Percentiles rank a stretch among this genome's conserved stretches.
phyloP scores from a whole-genome alignment of 2,113 vertebrate genomes.

The Cavia aperea region DNA sequence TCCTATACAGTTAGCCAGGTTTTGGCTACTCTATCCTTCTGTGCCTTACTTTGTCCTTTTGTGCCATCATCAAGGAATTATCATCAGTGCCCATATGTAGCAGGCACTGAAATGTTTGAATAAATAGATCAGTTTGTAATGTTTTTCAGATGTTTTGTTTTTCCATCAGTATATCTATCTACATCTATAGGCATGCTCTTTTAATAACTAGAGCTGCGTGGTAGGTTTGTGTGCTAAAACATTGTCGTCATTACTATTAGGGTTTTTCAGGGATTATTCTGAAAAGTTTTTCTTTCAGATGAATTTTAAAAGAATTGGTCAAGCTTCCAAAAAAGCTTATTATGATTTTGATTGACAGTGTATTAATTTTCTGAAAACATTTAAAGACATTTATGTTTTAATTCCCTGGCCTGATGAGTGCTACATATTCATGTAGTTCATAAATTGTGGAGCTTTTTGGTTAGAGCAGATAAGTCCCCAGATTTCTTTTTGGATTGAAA shows the following conservation, averaged over 20 bases:
- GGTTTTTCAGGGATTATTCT: neutral
- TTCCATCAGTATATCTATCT: neutral
- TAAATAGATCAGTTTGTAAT: neutral
- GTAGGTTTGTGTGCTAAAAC: neutral
- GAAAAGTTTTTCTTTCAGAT: neutral
- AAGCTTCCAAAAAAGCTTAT: neutral
- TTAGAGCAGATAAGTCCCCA: slow-evolving; percentile 19
- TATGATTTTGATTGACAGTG: slow-evolving; percentile 12
- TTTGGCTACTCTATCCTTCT: neutral
- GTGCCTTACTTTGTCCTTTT: neutral
- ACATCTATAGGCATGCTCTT: neutral
- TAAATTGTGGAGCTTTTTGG: slow-evolving; percentile 44
- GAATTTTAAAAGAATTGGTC: neutral
- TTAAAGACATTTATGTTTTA: neutral
- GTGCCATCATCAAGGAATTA: neutral
- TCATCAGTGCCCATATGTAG: neutral
- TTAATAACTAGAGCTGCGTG: neutral
- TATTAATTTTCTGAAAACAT: slow-evolving; percentile 38
- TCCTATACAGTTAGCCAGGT: neutral
- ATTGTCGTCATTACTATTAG: accelerated
- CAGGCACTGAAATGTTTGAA: neutral
- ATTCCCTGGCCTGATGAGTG: slow-evolving; percentile 25
- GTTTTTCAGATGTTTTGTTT: neutral
- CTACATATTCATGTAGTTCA: slow-evolving; percentile 22
- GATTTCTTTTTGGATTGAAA: slow-evolving; percentile 47